Evolutionary conservation across 2,113 vertebrate species (phyloP).

Genomic region (Mugil cephalus): DNA sequence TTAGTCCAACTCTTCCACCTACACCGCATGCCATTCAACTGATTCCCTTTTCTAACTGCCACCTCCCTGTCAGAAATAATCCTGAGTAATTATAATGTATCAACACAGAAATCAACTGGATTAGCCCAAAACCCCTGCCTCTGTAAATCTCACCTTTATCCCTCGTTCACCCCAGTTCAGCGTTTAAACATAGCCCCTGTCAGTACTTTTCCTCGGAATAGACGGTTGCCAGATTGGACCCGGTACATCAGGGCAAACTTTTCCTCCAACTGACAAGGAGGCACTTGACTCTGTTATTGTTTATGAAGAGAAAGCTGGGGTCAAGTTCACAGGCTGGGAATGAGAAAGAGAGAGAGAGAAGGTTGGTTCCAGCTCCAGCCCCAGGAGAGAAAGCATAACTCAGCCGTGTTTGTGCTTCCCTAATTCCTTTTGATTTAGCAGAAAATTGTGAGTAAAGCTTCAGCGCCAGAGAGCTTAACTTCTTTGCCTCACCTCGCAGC

Average conservation of each 20-base stretch:
- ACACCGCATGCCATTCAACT: slow-evolving; percentile 22
- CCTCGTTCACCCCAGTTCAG: slow-evolving; percentile 20
- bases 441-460: slow-evolving; percentile 72
- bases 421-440: slow-evolving; percentile 79
- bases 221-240: slow-evolving; percentile 58
- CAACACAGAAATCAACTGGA: slow-evolving; percentile 61
- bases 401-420: slow-evolving; percentile 70
- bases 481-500: slow-evolving; percentile 43
- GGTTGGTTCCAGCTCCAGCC: slow-evolving; percentile 61
- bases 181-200: slow-evolving; percentile 30
- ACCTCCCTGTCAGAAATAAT: slow-evolving; percentile 55
- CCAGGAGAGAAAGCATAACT: slow-evolving; percentile 63
- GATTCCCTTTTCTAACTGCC: not conserved
- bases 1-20: slow-evolving; percentile 55
- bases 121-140: slow-evolving; percentile 41
- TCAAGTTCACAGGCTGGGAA: slow-evolving; percentile 70
- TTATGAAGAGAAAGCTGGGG: slow-evolving; percentile 74
- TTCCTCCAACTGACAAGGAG: slow-evolving; percentile 60
- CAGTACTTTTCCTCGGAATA: slow-evolving; percentile 63
- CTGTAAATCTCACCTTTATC: slow-evolving; percentile 62
- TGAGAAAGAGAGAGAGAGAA: slow-evolving; percentile 41
- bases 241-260: slow-evolving; percentile 63
- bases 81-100: slow-evolving; percentile 54
- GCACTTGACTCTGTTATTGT: slow-evolving; percentile 77
- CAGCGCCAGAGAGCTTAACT: slow-evolving; percentile 40